Evolutionary conservation across 2,113 vertebrate genomes (phyloP).

Genomic region (Dipodomys ordii): DNA sequence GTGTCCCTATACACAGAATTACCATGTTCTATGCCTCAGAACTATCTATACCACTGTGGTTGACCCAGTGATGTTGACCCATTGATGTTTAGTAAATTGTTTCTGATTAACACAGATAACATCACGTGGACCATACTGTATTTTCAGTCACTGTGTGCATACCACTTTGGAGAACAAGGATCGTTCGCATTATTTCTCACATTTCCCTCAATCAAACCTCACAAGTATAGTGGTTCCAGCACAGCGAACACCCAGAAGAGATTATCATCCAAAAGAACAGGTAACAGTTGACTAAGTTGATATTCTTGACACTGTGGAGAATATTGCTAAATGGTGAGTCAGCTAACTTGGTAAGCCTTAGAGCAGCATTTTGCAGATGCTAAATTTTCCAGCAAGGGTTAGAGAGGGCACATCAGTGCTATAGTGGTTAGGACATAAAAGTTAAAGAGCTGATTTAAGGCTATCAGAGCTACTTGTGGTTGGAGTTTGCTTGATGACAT

Average conservation of each 20-base stretch:
- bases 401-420: background rate
- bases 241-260: background rate
- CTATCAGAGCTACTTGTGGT: slow-evolving; percentile 44
- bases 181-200: background rate
- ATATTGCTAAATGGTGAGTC: slow-evolving; percentile 47
- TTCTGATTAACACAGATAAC: background rate
- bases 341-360: background rate
- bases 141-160: background rate
- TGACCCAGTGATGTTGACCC: too few relatives aligned
- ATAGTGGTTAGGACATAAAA: background rate
- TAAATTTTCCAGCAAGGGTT: background rate
- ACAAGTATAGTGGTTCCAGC: background rate
- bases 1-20: background rate
- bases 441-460: slow-evolving; percentile 54
- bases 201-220: background rate
- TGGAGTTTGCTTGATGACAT: slow-evolving; percentile 68
- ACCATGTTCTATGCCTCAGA: background rate
- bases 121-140: background rate
- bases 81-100: background rate
- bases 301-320: background rate
- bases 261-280: background rate
- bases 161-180: background rate
- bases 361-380: background rate
- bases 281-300: background rate
- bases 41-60: background rate